These are phyloP conservation scores for Chymomyza fuscimana DNA, from an alignment of 2,888 invertebrate species.

Conservation along the genomic window DNA sequence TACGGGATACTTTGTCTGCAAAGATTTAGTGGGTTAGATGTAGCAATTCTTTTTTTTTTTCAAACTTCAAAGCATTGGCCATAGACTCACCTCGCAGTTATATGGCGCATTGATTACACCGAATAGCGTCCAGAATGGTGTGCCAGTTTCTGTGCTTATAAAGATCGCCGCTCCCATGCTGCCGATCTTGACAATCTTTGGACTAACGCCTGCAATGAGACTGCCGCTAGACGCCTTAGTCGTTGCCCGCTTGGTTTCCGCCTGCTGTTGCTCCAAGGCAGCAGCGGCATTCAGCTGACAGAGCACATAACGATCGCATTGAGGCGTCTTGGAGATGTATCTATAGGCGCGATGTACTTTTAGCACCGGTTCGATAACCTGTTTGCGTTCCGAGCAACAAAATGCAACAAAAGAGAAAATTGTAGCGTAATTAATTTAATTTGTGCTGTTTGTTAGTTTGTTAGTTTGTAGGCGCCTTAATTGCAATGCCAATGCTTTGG, in stretches of 20 bases:
- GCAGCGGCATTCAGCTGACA: conserved; percentile 88
- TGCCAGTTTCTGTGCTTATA: conserved; percentile 86
- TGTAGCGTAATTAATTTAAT: conserved; percentile 65
- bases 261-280: conserved; percentile 77
- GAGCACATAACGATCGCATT: conserved; percentile 89
- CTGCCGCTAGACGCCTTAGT: conserved; percentile 71
- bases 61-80: conserved; percentile 1
- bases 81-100: conserved; percentile 85
- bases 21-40: background rate
- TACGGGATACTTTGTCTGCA: conserved; percentile 81
- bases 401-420: conserved; percentile 51
- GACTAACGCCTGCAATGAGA: conserved; percentile 85
- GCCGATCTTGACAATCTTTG: conserved; percentile 85
- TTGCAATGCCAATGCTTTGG: conserved; percentile 28
- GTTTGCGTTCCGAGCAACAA: conserved; percentile 38
- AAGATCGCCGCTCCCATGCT: conserved; percentile 89
- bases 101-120: conserved; percentile 86
- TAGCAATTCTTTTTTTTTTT: too few relatives aligned
- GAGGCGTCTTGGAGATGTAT: conserved; percentile 85
- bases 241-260: conserved; percentile 71
- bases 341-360: conserved; percentile 90
- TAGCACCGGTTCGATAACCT: conserved; percentile 89
- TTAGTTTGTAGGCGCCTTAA: conserved; percentile 19
- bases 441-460: conserved; percentile 44
- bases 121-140: conserved; percentile 90